These are phyloP conservation scores for Ephestia elutella DNA, from an alignment of 1,140 invertebrate species.

Conservation along the genomic window DNA sequence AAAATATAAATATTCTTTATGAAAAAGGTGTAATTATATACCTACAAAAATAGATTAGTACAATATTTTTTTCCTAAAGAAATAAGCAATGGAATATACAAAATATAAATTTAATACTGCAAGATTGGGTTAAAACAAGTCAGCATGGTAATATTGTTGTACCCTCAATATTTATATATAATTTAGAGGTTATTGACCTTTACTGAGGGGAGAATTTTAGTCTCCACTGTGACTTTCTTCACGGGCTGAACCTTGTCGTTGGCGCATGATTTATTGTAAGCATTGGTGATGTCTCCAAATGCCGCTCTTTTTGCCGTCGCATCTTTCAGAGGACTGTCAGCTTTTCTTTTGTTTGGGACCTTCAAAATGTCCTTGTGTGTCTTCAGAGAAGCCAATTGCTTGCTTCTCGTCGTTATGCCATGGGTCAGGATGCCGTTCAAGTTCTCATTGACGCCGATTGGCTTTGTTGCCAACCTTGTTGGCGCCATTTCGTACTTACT, in stretches of 20 bases:
- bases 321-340: conserved; percentile 76
- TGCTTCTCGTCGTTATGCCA: conserved; percentile 66
- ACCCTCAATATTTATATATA: conserved; percentile 7
- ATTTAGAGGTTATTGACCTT: conserved; percentile 50
- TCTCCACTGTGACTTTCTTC: conserved; percentile 74
- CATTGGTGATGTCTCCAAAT: conserved; percentile 86
- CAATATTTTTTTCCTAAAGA: no score
- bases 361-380: conserved; percentile 53
- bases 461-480: conserved; percentile 70
- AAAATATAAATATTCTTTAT: conserved; percentile 24
- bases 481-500: conserved; percentile 74
- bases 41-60: no score
- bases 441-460: conserved; percentile 68
- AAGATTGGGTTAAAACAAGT: not conserved
- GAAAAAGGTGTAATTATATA: no score
- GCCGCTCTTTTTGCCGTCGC: conserved; percentile 79
- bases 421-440: conserved; percentile 54
- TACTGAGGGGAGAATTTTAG: conserved; percentile 69
- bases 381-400: conserved; percentile 64
- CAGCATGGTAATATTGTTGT: conserved; percentile 5
- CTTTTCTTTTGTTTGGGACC: conserved; percentile 74
- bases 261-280: conserved; percentile 58
- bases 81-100: no score
- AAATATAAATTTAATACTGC: no score
- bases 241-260: conserved; percentile 48